Percentiles rank a stretch among this genome's conserved stretches.
Evolutionary conservation across 1,140 invertebrate genomes (phyloP).

Genomic region (Drosophila ambigua): DNA sequence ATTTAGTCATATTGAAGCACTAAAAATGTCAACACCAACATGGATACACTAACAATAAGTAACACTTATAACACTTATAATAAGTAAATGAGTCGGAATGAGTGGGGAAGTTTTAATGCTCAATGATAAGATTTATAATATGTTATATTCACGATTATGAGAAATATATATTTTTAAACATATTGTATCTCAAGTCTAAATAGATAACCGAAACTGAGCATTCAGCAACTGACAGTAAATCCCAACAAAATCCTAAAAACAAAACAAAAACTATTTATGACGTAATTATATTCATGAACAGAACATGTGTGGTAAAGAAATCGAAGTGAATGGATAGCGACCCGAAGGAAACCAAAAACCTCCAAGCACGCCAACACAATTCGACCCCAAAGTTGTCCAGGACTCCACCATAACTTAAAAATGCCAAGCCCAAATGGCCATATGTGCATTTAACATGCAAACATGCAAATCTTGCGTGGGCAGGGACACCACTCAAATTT

Average conservation of each 20-base stretch:
- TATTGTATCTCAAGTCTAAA: too few relatives aligned
- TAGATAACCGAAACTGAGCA: slow-evolving; percentile 29
- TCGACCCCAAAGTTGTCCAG: slow-evolving; percentile 50
- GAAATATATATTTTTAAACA: too few relatives aligned
- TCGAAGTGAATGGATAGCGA: slow-evolving; percentile 29
- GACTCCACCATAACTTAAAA: slow-evolving; percentile 62
- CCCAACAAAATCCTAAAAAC: slow-evolving; percentile 74
- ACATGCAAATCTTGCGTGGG: slow-evolving; percentile 13
- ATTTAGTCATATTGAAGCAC: too few relatives aligned
- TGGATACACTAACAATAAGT: slow-evolving; percentile 63
- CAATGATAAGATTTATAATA: too few relatives aligned
- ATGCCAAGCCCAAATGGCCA: slow-evolving; percentile 54
- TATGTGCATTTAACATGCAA: slow-evolving; percentile 81
- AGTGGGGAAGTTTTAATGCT: slow-evolving; percentile 33
- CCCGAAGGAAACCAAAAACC: slow-evolving; percentile 60
- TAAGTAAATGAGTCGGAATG: slow-evolving; percentile 58
- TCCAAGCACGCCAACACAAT: slow-evolving; percentile 56
- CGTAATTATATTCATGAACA: slow-evolving; percentile 64
- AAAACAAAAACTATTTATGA: slow-evolving; percentile 62
- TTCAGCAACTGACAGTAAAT: slow-evolving; percentile 18
- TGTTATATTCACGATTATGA: too few relatives aligned
- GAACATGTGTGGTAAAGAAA: slow-evolving; percentile 54
- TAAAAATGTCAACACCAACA: too few relatives aligned
- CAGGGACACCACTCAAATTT: slow-evolving; percentile 64
- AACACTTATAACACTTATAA: too few relatives aligned